Base-by-base conservation (phyloP, 2,797 vertebrate species). In the Acanthis flammea region DNA sequence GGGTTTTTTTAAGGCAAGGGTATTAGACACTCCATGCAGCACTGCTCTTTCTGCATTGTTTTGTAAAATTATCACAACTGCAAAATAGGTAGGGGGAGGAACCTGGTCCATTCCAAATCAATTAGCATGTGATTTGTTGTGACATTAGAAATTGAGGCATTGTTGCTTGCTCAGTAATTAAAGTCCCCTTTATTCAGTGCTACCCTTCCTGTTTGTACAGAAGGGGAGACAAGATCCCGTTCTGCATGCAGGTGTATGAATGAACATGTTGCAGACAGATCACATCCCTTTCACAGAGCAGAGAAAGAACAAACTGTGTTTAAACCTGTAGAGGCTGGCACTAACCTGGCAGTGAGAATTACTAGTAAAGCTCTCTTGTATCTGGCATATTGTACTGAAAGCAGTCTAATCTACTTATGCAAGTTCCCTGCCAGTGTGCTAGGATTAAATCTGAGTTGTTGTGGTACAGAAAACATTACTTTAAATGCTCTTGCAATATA, bases 391-490 rank as follows among this genome's bases (percentile, higher is more conserved):
- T 92, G 27, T 83, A 37, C 65, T 86, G 83, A 67, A 93, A 86
- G 25, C 83, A 88, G 45, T 47, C 55, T 92, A 62, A 84, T 84
- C 76, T 88, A 50, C 19, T 95, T 94, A 90, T 8, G 54, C 35
- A 65, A 83, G 53, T 92, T 86, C 27, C 33, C 55, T 21, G 30
- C 27, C 58, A 68, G 70, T 27, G 14, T 62, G 33, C 79, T 79
- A 66, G 93, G 88, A 73, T 88, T 95, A 90, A 76, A 88, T 73
- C 66, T 66, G 62, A 81, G 44, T 81, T 93, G 86, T 25, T 90
- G 63, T 81, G 60, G 31, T 86, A 42, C 66, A 74, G 68, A 86
- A 95, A 89, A 91, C 78, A 83, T 72, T 79, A 58, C 60, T 72
- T 92, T 73, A 72, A 77, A 73, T 94, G 42, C 82, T 67, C 24